Conservation (phyloP, 2,113 vertebrate genomes). For the Ceuthmochares aereus region DNA sequence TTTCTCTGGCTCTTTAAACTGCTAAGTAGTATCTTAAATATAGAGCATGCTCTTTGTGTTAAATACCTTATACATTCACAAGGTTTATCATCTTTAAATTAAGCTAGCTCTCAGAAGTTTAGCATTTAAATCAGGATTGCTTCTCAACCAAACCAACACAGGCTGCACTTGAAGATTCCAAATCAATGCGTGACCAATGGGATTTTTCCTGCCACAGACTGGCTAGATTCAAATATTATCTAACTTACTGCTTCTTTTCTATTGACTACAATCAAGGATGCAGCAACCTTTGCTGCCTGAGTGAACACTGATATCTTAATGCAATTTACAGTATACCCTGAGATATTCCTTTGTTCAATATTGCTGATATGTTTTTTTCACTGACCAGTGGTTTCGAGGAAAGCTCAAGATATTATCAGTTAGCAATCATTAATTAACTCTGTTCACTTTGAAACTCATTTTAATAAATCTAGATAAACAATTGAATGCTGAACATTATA, state of each 20-base stretch:
- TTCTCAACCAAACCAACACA: constrained; percentile 25
- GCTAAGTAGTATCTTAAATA: neutral
- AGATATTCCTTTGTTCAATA: constrained; percentile 54
- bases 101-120: constrained; percentile 53
- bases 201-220: neutral
- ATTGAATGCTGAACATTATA: neutral
- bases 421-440: neutral
- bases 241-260: constrained; percentile 11
- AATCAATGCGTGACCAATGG: constrained; percentile 58
- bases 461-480: neutral
- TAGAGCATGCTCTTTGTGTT: neutral
- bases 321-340: constrained; percentile 6
- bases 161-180: constrained; percentile 51
- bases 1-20: constrained; percentile 12
- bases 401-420: constrained; percentile 12
- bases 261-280: constrained; percentile 49
- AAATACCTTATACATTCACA: constrained; percentile 11
- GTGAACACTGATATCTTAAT: constrained; percentile 56
- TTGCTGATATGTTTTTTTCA: constrained; percentile 40
- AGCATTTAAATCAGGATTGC: constrained; percentile 58
- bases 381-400: constrained; percentile 28
- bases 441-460: neutral
- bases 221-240: constrained; percentile 24
- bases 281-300: constrained; percentile 41
- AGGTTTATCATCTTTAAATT: constrained; percentile 67